Base-by-base conservation (phyloP, 2,888 invertebrate genomes). In the Diloba caeruleocephala region DNA sequence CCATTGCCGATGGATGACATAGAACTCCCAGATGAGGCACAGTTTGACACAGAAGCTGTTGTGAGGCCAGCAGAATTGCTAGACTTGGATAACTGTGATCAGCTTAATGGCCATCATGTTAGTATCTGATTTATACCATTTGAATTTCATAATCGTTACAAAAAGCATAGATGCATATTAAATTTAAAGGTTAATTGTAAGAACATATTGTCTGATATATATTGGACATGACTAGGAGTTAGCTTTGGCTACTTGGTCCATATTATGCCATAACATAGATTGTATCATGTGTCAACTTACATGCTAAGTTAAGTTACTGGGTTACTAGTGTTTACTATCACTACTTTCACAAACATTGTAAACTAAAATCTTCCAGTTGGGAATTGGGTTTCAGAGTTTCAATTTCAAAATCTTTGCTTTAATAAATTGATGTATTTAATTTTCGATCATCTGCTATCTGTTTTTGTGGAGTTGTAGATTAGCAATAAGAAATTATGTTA, bases 41-140 rank as follows among this genome's bases (percentile, higher is more conserved):
- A 96, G 69, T 96, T 96, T 74, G 92, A 95, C 62, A 93, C 93
- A 15, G 96, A 95, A 77, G 94, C 95, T 0, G 94, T 94, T 50
- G 91, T 92, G 34, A 90, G 96, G 68, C 96, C 96, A 0, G 94
- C 95, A 33, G 96, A 96, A 71, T 69, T 93, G 58, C 70, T 90
- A 46, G 91, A 92, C 76, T 82, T 95, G 63, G 94, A 94, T 73
- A 89, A 90, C 70, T 88, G 89, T 79, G 93, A 94, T 74, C 94
- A 93, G 71, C 88, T 93, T 51, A 95, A 95, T 78, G 94, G 94
- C 51, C 94, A 94, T 83, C 93, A 92, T 87, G 93, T 93, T 50
- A 87, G 92, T 81, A 50, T 26, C 26, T 13, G 25, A 31, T 49
- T 32, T 25, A n/a, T 31, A 19, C 14, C 31, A 14, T 31, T 15